These are phyloP conservation scores for Hyalella azteca DNA, from an alignment of 2,888 invertebrate species.

Conservation along the genomic window DNA sequence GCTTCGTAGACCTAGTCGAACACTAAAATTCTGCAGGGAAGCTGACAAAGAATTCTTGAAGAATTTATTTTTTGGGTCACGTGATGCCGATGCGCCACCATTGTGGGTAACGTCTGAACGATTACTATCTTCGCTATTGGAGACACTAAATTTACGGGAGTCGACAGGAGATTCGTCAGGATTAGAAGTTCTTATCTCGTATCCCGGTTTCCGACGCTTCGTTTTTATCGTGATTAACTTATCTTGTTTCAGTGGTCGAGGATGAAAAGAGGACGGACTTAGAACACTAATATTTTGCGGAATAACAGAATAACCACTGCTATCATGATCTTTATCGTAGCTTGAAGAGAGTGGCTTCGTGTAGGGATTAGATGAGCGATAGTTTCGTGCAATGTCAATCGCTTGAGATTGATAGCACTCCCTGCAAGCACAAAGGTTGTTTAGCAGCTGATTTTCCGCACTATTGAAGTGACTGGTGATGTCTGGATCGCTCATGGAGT, in stretches of 20 bases:
- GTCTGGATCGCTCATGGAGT: constrained; percentile 24
- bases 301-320: too few species aligned
- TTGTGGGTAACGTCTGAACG: not conserved
- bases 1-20: not conserved
- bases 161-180: not conserved
- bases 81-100: not conserved
- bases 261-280: not conserved
- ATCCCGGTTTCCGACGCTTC: not conserved
- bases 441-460: not conserved
- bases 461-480: not conserved
- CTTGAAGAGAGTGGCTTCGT: too few species aligned
- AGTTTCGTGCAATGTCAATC: too few species aligned
- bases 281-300: not conserved
- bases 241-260: not conserved
- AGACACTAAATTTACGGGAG: not conserved
- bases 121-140: not conserved
- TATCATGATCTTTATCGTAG: too few species aligned
- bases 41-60: not conserved
- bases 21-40: constrained; percentile 4
- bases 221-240: not conserved
- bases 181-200: too few species aligned
- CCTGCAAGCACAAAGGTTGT: not conserved
- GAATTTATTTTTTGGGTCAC: not conserved
- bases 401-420: not conserved
- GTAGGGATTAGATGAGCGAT: not conserved